Base-by-base conservation (phyloP, 2,888 invertebrate species). In the Cheilosia scutellata region DNA sequence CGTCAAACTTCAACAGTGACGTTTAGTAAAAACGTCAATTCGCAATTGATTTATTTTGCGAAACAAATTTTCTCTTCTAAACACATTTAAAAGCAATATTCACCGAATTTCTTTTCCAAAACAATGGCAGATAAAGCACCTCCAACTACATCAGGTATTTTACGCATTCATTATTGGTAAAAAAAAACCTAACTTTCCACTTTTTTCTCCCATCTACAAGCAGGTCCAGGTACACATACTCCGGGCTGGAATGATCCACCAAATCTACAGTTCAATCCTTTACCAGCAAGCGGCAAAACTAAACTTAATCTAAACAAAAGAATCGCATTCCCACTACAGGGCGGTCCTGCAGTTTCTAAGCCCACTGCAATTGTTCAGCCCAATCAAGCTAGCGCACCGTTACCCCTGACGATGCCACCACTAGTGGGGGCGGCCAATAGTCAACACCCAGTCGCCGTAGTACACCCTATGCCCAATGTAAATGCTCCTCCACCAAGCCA, bases 191-290 rank as follows among this genome's bases (percentile, higher is more conserved):
- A 33, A 51, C 47, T 53, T 51, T 51, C 13, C 5, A 51, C 0
- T 11, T 37, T 37, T 37, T 37, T 37, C 37, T 11, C 9, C 44
- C 29, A 33, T 40, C 37, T 49, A 11, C n/a, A 7, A 68, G 27
- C 75, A 92, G 92, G 91, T 44, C 90, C 92, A 65, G 92, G 92
- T 49, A 90, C 92, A 68, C 89, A 90, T 44, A 91, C 92, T 33
- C 92, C 92, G 20, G 92, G 92, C 31, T 92, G 92, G 92, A 92
- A 92, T 82, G 92, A 92, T 89, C 92, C 92, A 57, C 92, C 92
- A 16, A 90, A 90, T 72, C 62, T 92, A 5, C 82, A 88, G 79
- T 90, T 87, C 70, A 89, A 87, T 76, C 78, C 89, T 2, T 51
- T 87, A 25, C 77, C 88, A 9, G 88, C 89, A 2, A 27, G 51